Percentiles rank a stretch among this genome's conserved stretches.
Conservation (phyloP, 2,888 invertebrate genomes). For the Rhyacophila evoluta region DNA sequence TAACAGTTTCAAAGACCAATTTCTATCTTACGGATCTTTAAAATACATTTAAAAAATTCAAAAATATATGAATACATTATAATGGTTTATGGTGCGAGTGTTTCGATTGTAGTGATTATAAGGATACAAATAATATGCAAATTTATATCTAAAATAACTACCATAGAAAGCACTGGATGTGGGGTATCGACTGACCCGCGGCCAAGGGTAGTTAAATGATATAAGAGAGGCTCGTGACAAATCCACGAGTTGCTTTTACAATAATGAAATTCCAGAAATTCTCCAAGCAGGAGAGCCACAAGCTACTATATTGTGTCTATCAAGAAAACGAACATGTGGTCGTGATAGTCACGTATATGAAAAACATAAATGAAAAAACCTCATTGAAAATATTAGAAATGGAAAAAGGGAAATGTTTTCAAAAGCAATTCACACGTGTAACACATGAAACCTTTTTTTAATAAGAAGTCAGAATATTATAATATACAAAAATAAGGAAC, state of each 20-base stretch:
- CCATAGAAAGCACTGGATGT: neutral
- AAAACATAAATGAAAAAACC: neutral
- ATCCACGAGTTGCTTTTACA: slow-evolving; percentile 28
- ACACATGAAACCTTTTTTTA: slow-evolving; percentile 1
- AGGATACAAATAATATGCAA: too few relatives aligned
- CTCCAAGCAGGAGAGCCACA: slow-evolving; percentile 4
- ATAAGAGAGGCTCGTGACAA: slow-evolving; percentile 5
- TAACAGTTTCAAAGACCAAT: too few relatives aligned
- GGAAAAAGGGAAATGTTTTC: neutral
- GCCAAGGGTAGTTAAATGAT: neutral
- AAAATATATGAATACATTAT: too few relatives aligned
- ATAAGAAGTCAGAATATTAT: neutral
- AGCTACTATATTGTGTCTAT: neutral
- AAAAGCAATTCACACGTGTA: neutral
- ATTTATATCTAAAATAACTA: neutral
- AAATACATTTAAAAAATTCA: too few relatives aligned
- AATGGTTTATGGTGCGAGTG: too few relatives aligned
- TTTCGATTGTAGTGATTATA: too few relatives aligned
- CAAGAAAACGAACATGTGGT: slow-evolving; percentile 16
- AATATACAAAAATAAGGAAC: neutral
- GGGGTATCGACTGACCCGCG: neutral
- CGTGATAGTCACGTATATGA: neutral
- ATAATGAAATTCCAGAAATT: slow-evolving; percentile 44
- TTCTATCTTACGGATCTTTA: too few relatives aligned
- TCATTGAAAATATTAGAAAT: neutral